phyloP scores from a whole-genome alignment of 2,113 vertebrate species.

The Pluvianellus socialis region DNA sequence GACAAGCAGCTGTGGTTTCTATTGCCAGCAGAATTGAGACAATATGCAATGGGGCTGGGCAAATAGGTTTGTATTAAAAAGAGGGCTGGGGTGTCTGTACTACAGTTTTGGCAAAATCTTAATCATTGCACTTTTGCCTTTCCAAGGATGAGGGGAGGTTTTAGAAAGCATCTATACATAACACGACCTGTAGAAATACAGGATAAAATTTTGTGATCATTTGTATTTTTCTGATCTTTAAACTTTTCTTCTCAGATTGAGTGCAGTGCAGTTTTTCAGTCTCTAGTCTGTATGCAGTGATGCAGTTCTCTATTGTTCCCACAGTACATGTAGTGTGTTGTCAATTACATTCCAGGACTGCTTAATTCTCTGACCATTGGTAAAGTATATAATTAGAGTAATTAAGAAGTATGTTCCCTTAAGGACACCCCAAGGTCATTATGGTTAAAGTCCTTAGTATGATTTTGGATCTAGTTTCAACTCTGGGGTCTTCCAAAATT shows the following conservation, averaged over 20 bases:
- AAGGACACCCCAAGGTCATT: neutral
- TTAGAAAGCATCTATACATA: neutral
- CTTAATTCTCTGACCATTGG: neutral
- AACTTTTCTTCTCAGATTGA: neutral
- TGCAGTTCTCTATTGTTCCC: neutral
- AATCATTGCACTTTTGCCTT: neutral
- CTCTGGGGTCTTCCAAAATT: neutral
- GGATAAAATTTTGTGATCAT: neutral
- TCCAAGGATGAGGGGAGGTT: neutral
- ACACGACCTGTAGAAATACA: neutral
- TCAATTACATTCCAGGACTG: neutral
- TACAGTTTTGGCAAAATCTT: neutral
- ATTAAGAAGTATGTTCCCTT: neutral
- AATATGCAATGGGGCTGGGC: neutral
- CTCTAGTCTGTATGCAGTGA: neutral
- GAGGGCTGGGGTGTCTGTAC: neutral
- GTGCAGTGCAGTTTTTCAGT: neutral
- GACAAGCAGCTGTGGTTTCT: conserved; percentile 27
- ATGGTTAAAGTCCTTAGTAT: neutral
- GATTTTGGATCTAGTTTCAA: neutral
- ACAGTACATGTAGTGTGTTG: rapidly evolving
- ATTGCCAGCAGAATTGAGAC: neutral
- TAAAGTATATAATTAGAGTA: neutral
- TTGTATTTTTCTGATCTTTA: neutral
- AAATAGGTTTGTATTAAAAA: conserved; percentile 14